Evolutionary conservation across 2,113 vertebrate species (phyloP).

Genomic region (Equus przewalskii): DNA sequence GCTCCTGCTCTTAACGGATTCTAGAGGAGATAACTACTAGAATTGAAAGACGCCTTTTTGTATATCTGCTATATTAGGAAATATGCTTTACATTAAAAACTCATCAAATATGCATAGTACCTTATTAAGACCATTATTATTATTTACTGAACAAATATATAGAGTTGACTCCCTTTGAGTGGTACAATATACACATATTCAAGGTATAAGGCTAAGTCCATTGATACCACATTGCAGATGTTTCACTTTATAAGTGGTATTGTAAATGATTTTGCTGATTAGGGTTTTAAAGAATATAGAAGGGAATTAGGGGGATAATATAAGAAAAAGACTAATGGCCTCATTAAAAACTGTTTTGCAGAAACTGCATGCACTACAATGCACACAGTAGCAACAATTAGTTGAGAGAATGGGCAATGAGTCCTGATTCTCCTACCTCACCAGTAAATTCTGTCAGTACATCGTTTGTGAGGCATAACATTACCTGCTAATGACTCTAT

Average conservation of each 20-base stretch:
- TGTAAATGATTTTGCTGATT: slow-evolving; percentile 81
- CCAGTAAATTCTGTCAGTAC: slow-evolving; percentile 59
- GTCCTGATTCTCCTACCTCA: slow-evolving; percentile 44
- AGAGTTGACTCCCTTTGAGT: slow-evolving; percentile 58
- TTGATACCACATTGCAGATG: slow-evolving; percentile 49
- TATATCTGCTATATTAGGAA: slow-evolving; percentile 72
- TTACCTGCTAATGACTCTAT: slow-evolving; percentile 70
- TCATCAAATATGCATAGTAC: slow-evolving; percentile 60
- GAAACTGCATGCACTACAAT: slow-evolving; percentile 58
- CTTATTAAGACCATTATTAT: slow-evolving; percentile 76
- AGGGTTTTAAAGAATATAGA: slow-evolving; percentile 77
- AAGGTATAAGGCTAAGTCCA: slow-evolving; percentile 52
- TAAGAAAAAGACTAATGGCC: slow-evolving; percentile 79
- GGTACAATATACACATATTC: slow-evolving; percentile 39
- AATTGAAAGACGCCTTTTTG: slow-evolving; percentile 71
- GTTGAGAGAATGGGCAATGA: slow-evolving; percentile 46
- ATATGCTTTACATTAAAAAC: slow-evolving; percentile 78
- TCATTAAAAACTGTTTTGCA: slow-evolving; percentile 82
- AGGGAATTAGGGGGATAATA: slow-evolving; percentile 77
- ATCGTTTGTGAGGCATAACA: slow-evolving; percentile 46
- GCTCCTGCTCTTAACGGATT: slow-evolving; percentile 47
- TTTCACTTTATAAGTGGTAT: slow-evolving; percentile 71
- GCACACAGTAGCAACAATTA: slow-evolving; percentile 72
- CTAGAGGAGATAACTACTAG: slow-evolving; percentile 72
- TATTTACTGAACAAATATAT: slow-evolving; percentile 74